These are phyloP conservation scores for Sardinella longiceps DNA, from an alignment of 2,797 vertebrate genomes.

Conservation along the genomic window DNA sequence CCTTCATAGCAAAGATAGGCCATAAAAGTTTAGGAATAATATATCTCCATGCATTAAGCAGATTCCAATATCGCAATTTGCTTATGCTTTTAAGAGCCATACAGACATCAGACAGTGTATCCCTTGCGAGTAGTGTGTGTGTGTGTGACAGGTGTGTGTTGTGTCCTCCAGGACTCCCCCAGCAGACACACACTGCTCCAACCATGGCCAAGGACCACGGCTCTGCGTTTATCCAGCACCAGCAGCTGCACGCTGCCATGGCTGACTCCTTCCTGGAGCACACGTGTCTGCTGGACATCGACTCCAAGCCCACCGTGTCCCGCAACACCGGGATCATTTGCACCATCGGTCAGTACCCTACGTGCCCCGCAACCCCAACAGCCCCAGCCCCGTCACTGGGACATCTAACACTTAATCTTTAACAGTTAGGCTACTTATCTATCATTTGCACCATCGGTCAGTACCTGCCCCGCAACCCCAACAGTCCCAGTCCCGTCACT, in stretches of 20 bases:
- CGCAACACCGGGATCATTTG: conserved; percentile 98
- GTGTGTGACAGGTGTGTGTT: background rate
- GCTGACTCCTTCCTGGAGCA: conserved; percentile 94
- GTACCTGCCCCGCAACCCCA: conserved; percentile 43
- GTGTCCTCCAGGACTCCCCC: conserved; percentile 49
- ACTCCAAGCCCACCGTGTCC: conserved; percentile 88
- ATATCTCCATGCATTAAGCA: too few relatives aligned
- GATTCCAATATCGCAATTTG: too few relatives aligned
- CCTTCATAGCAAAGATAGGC: background rate
- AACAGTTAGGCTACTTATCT: too few relatives aligned
- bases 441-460: conserved; percentile 98
- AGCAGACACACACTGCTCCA: conserved; percentile 60
- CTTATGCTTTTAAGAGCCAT: too few relatives aligned
- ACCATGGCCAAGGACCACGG: conserved; percentile 80
- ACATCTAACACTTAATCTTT: too few relatives aligned
- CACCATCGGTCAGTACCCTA: conserved; percentile 86
- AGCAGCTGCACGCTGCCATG: conserved; percentile 94
- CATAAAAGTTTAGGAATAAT: background rate
- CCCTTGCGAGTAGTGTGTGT: background rate
- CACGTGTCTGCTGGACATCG: conserved; percentile 95
- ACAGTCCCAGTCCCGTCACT: too few relatives aligned
- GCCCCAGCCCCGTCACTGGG: too few relatives aligned
- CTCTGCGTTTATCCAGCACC: conserved; percentile 85
- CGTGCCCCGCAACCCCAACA: background rate
- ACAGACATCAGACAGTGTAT: background rate